Percentiles rank a stretch among this genome's conserved stretches.
phyloP scores from a whole-genome alignment of 2,888 invertebrate species.

The Cheilosia impressa region DNA sequence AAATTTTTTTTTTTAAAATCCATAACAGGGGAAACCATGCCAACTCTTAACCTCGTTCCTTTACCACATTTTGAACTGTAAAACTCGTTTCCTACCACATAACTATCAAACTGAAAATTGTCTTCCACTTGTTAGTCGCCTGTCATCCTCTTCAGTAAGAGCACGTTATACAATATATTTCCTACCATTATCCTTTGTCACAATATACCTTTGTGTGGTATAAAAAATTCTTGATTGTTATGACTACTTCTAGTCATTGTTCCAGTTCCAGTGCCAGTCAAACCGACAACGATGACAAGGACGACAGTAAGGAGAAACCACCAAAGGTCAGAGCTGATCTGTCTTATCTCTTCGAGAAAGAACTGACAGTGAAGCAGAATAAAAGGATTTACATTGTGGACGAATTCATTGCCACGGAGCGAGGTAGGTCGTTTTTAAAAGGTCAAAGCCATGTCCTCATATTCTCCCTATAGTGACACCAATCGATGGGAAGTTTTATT shows the following conservation, averaged over 20 bases:
- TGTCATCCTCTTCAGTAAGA: no score
- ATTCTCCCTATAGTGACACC: constrained; percentile 77
- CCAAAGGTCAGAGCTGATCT: constrained; percentile 69
- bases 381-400: constrained; percentile 79
- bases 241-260: background rate
- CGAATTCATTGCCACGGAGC: constrained; percentile 78
- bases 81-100: no score
- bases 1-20: background rate
- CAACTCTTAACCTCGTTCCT: no score
- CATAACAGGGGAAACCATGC: no score
- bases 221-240: background rate
- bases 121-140: no score
- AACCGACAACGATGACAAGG: constrained; percentile 10
- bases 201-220: no score
- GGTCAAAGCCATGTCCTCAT: background rate
- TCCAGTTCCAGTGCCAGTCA: constrained; percentile 22
- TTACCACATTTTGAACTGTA: no score
- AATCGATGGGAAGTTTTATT: constrained; percentile 80
- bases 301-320: constrained; percentile 11
- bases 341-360: constrained; percentile 82
- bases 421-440: constrained; percentile 75
- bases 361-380: constrained; percentile 80
- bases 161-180: no score
- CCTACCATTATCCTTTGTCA: no score
- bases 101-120: no score